A percentile compares a stretch with the other conserved stretches of the same genome.
These are phyloP conservation scores for Phocoena phocoena DNA, from an alignment of 2,113 vertebrate species.

Conservation along the genomic window DNA sequence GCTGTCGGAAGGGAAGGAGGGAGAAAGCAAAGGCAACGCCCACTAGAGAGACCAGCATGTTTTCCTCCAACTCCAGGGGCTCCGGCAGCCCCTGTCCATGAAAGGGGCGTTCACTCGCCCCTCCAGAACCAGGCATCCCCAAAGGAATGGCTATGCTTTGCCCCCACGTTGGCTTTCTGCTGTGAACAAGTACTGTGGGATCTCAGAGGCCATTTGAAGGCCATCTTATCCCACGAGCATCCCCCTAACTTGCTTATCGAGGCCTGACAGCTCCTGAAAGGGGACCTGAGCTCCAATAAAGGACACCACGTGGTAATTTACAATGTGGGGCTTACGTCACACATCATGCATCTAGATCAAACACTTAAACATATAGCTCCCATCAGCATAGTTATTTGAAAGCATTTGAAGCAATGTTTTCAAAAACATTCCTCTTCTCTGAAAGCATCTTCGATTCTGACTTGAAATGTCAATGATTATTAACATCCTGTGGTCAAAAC, in stretches of 20 bases:
- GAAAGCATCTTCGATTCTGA: slow-evolving; percentile 26
- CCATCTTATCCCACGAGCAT: background rate
- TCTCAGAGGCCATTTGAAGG: background rate
- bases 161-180: background rate
- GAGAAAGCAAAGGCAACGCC: background rate
- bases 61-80: background rate
- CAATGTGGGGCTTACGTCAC: background rate
- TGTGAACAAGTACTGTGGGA: background rate
- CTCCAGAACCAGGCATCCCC: background rate
- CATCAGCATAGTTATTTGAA: background rate
- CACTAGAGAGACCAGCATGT: background rate
- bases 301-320: background rate
- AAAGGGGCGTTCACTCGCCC: background rate
- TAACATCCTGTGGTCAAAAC: background rate
- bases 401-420: background rate
- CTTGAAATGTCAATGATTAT: background rate
- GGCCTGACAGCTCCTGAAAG: slow-evolving; percentile 21
- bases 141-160: background rate
- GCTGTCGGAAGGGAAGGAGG: background rate
- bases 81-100: background rate
- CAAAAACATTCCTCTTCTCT: background rate
- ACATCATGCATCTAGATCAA: background rate
- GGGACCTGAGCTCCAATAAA: background rate
- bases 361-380: background rate
- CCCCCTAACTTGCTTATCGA: background rate